Base-by-base conservation (phyloP, 2,888 invertebrate species). In the Patella caerulea region DNA sequence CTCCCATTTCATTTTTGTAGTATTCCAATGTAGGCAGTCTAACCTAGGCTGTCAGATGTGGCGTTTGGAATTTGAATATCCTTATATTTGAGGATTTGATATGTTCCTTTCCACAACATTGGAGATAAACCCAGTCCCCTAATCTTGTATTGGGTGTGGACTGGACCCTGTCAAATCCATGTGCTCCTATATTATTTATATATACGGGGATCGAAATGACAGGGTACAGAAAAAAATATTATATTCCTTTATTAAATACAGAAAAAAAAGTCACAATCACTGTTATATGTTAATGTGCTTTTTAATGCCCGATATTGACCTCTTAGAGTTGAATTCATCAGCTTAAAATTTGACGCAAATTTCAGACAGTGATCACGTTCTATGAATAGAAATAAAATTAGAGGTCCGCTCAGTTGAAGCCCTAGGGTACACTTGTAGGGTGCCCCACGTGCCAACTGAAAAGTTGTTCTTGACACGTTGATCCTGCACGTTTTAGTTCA, bases 141-240 rank as follows among this genome's bases (percentile, higher is more conserved):
- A 65, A 65, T 65, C 65, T 65, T 65, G 65, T 65, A 65, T 65
- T 65, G 65, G 65, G 65, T 65, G 65, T 65, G 65, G 65, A 65
- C 65, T 65, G 65, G 65, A 65, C 24, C 24, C 65, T 65, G 65
- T 65, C 65, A 65, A 65, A 65, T 65, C 65, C 65, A 65, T 65
- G 65, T 65, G 65, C 65, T 65, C 24, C 24, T 24, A 65, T 65
- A 65, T 19, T 19, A 12, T 24, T 14, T 65, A 65, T 65, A 24
- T 65, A 65, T 65, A 24, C 24, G 19, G 24, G 24, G 65, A 65
- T 65, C 65, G 65, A 65, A 65, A 24, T 65, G 65, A 65, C 19
- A 24, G 65, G 24, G 24, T 65, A 65, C 65, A 65, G 19, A 9
- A 12, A 24, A 19, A 24, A 24, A 4, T 19, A 19, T 12, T 12